Percentiles rank a stretch among this genome's conserved stretches.
Evolutionary conservation across 2,797 vertebrate species (phyloP).

Genomic region (Channa striata): DNA sequence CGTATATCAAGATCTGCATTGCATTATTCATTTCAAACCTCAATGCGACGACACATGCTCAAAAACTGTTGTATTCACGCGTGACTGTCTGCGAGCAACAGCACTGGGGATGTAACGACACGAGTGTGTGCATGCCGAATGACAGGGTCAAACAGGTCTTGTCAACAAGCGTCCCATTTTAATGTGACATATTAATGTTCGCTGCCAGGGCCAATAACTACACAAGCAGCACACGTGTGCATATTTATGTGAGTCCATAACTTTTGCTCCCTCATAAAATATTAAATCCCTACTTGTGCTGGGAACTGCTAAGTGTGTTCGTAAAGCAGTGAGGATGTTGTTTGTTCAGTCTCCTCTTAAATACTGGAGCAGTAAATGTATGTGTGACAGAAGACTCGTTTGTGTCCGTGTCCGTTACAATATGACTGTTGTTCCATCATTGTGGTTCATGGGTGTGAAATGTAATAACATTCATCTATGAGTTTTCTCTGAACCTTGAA

Average conservation of each 20-base stretch:
- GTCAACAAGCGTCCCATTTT: conserved; percentile 82
- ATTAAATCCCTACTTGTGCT: conserved; percentile 71
- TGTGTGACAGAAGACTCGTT: conserved; percentile 28
- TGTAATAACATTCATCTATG: conserved; percentile 1
- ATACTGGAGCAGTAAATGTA: conserved; percentile 47
- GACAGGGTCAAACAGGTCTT: conserved; percentile 82
- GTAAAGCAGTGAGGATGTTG: conserved; percentile 66
- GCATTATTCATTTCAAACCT: conserved; percentile 57
- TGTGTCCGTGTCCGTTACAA: conserved; percentile 24
- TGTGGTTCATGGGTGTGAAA: conserved; percentile 7
- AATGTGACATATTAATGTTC: conserved; percentile 85
- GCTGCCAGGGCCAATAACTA: conserved; percentile 83
- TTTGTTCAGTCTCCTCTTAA: conserved; percentile 38
- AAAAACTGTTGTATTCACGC: conserved; percentile 42
- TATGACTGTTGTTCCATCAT: neutral
- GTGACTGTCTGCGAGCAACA: neutral
- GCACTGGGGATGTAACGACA: conserved; percentile 20
- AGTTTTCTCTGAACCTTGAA: neutral
- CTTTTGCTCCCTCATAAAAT: conserved; percentile 79
- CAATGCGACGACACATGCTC: conserved; percentile 6
- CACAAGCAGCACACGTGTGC: conserved; percentile 81
- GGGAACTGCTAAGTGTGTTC: conserved; percentile 74
- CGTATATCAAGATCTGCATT: conserved; percentile 35
- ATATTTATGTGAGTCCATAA: conserved; percentile 83
- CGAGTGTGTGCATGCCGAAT: conserved; percentile 28